These are phyloP conservation scores for Zaprionus obscuricornis DNA, from an alignment of 2,888 invertebrate genomes.

Conservation along the genomic window DNA sequence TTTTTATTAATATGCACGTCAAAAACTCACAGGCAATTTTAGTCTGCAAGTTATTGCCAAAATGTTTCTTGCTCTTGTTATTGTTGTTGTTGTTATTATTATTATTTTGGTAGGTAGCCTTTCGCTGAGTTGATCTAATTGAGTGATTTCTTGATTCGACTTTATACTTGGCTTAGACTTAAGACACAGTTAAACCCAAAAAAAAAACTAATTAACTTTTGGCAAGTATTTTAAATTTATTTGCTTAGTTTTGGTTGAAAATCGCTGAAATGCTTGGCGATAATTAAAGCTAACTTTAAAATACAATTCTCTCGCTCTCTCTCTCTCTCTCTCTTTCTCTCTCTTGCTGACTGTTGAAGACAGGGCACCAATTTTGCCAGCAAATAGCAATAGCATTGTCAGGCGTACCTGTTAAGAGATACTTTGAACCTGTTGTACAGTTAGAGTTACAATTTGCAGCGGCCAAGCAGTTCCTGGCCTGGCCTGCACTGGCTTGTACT, in stretches of 20 bases:
- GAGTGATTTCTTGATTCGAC: slow-evolving; percentile 61
- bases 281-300: slow-evolving; percentile 60
- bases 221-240: slow-evolving; percentile 57
- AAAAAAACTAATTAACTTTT: slow-evolving; percentile 73
- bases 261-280: slow-evolving; percentile 74
- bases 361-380: not conserved
- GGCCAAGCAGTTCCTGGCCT: slow-evolving; percentile 34
- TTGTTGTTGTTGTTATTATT: not conserved
- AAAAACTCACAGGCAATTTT: slow-evolving; percentile 19
- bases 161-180: no score
- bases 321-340: slow-evolving; percentile 30
- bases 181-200: slow-evolving; percentile 19
- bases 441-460: slow-evolving; percentile 79
- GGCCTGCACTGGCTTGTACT: slow-evolving; percentile 50
- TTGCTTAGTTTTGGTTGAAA: slow-evolving; percentile 58
- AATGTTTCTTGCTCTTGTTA: no score
- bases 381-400: slow-evolving; percentile 40
- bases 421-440: slow-evolving; percentile 81
- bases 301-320: slow-evolving; percentile 24
- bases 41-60: slow-evolving; percentile 43
- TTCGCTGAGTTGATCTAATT: slow-evolving; percentile 69
- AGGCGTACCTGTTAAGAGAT: slow-evolving; percentile 77
- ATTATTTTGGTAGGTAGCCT: slow-evolving; percentile 56
- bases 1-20: slow-evolving; percentile 35
- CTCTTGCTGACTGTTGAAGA: not conserved